phyloP scores from a whole-genome alignment of 1,140 invertebrate species.

The Nebria ingens region DNA sequence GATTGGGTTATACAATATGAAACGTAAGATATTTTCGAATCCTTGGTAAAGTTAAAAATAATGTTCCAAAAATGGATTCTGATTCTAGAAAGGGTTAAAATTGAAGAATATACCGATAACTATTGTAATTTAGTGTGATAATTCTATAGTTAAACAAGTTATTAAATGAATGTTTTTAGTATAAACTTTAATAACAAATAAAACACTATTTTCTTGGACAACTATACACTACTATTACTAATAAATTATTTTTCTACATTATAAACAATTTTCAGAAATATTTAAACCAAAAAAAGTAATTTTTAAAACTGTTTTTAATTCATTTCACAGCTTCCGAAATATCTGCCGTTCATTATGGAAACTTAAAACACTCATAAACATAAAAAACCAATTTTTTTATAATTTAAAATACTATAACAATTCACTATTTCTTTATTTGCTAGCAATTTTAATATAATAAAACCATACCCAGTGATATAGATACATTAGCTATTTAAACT shows the following conservation, averaged over 20 bases:
- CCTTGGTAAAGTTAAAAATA: no score
- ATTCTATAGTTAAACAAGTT: no score
- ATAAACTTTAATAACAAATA: no score
- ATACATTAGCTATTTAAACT: constrained; percentile 11
- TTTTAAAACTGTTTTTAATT: no score
- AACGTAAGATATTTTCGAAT: constrained; percentile 10
- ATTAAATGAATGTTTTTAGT: no score
- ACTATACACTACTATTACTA: neutral
- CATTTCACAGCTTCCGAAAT: no score
- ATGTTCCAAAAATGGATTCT: no score
- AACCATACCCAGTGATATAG: neutral
- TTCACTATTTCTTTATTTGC: neutral
- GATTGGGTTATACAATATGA: constrained; percentile 34
- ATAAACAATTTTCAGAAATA: neutral
- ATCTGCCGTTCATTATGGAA: no score
- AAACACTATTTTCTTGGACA: neutral
- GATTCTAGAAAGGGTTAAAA: no score
- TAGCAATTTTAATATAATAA: neutral
- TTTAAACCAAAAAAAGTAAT: no score
- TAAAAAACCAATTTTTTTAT: neutral
- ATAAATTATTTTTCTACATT: neutral
- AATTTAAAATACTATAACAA: constrained; percentile 3
- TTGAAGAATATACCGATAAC: no score
- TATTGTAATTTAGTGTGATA: no score
- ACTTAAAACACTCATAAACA: neutral